A percentile compares a stretch with the other conserved stretches of the same genome.
Evolutionary conservation across 2,888 invertebrate species (phyloP).

Genomic region (Congeria kusceri): DNA sequence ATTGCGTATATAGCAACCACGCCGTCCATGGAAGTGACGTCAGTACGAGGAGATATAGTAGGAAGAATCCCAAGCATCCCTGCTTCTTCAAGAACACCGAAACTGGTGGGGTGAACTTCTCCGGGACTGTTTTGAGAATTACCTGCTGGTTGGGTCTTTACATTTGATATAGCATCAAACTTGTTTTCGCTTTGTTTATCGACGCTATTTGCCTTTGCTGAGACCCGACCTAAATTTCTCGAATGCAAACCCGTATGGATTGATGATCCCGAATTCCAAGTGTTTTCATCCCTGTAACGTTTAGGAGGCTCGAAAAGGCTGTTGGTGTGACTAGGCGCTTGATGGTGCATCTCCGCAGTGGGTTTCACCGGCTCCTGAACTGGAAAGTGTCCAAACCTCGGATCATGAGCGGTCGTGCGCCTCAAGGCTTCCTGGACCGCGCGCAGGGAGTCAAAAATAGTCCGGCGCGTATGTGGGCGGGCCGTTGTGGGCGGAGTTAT

Average conservation of each 20-base stretch:
- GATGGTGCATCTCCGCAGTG: neutral
- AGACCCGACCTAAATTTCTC: too few relatives aligned
- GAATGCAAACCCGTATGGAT: too few relatives aligned
- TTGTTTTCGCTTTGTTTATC: too few relatives aligned
- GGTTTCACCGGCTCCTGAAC: conserved; percentile 2
- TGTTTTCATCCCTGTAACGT: neutral
- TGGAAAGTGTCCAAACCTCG: neutral
- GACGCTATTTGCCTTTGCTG: too few relatives aligned
- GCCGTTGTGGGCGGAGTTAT: conserved; percentile 22
- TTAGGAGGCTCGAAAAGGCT: neutral
- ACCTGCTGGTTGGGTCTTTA: too few relatives aligned
- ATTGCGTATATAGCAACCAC: conserved; percentile 21
- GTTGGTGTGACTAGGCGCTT: neutral
- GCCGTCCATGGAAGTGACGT: neutral
- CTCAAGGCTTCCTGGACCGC: conserved; percentile 17
- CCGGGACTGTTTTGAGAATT: too few relatives aligned
- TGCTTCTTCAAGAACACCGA: conserved; percentile 23
- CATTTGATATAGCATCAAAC: too few relatives aligned
- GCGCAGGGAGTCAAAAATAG: conserved; percentile 21
- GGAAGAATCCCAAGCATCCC: conserved; percentile 19
- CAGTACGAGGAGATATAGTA: neutral
- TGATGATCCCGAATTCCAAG: neutral
- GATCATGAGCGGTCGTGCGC: conserved; percentile 1
- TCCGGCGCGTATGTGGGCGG: conserved; percentile 7
- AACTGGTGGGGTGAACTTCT: neutral